These are phyloP conservation scores for Protobothrops flavoviridis DNA, from an alignment of 2,113 vertebrate species.

Conservation along the genomic window DNA sequence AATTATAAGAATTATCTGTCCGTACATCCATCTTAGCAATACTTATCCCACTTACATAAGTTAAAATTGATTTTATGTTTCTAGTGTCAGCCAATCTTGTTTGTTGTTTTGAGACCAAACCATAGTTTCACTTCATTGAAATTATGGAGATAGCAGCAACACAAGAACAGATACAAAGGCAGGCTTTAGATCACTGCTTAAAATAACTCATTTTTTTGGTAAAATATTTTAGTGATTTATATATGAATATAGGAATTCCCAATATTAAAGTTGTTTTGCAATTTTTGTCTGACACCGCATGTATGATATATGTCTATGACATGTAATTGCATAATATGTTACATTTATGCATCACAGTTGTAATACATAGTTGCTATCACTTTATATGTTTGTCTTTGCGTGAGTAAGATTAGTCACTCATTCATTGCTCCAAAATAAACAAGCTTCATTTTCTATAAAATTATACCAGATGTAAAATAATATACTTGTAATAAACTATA, in stretches of 20 bases:
- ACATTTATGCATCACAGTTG: neutral
- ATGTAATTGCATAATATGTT: neutral
- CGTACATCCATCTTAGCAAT: neutral
- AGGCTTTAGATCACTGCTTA: neutral
- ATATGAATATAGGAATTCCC: neutral
- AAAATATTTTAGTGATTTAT: neutral
- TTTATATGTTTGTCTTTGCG: neutral
- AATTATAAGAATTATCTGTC: neutral
- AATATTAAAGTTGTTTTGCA: neutral
- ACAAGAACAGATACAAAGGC: neutral
- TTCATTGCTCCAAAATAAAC: neutral
- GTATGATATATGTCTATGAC: neutral
- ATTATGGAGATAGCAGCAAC: neutral
- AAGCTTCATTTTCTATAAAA: neutral
- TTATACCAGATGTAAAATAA: neutral
- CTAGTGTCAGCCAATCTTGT: neutral
- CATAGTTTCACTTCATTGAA: neutral
- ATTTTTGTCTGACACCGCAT: neutral
- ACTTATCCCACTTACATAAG: neutral
- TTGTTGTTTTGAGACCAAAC: neutral
- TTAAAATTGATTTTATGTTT: neutral
- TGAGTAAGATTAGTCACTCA: neutral
- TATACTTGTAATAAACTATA: neutral
- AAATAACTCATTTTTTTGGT: neutral
- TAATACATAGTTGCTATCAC: neutral